Percentiles rank a stretch among this genome's conserved stretches.
Conservation (phyloP, 2,113 vertebrate species). For the Paracanthobrama guichenoti region DNA sequence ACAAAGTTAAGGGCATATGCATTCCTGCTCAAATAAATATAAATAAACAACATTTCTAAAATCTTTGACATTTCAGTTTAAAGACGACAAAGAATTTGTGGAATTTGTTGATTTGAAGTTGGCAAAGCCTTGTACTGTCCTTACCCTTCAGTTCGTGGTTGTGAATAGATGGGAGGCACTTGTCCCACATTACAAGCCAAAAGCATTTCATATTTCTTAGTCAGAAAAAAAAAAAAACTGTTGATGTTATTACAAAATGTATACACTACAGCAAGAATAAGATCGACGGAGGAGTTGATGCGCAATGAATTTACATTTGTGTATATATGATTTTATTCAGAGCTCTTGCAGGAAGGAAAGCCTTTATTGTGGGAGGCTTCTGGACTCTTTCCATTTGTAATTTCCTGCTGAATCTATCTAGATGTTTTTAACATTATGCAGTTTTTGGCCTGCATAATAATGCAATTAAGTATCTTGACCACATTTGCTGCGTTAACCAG, state of each 20-base stretch:
- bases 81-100: not conserved
- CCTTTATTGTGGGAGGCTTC: slow-evolving; percentile 88
- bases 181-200: not conserved
- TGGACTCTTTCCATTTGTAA: slow-evolving; percentile 93
- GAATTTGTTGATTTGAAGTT: not conserved
- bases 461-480: slow-evolving; percentile 99
- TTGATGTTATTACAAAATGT: slow-evolving; percentile 63
- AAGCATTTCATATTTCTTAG: not conserved
- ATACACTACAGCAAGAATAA: slow-evolving; percentile 66
- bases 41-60: slow-evolving; percentile 2
- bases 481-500: slow-evolving; percentile 94
- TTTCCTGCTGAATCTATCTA: slow-evolving; percentile 95
- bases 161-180: not conserved
- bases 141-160: not conserved
- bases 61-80: not conserved
- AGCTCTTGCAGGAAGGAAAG: slow-evolving; percentile 84
- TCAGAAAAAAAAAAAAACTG: not conserved
- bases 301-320: slow-evolving; percentile 71
- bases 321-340: slow-evolving; percentile 77
- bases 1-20: not conserved
- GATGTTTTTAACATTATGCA: slow-evolving; percentile 98
- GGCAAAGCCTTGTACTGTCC: slow-evolving; percentile 15
- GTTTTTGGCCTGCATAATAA: slow-evolving; percentile 96
- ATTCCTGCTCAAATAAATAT: slow-evolving; percentile 2
- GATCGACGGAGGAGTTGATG: slow-evolving; percentile 64